These are phyloP conservation scores for Nothoprocta perdicaria DNA, from an alignment of 2,113 vertebrate species.

Conservation along the genomic window DNA sequence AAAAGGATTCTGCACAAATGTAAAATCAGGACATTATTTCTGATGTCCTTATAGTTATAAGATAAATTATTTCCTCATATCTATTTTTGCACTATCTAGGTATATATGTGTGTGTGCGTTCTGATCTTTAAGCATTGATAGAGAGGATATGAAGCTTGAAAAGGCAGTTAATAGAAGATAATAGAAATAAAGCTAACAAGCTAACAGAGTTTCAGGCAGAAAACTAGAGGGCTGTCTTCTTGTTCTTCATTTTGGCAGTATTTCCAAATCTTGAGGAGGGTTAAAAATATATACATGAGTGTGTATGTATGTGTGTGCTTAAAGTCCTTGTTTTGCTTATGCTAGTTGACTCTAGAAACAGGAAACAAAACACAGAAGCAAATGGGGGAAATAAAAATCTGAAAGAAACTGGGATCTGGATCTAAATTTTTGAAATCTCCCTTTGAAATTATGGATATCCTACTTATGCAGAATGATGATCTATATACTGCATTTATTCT, in stretches of 20 bases:
- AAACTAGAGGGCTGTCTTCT: neutral
- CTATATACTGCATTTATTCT: neutral
- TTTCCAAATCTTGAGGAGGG: neutral
- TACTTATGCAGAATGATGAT: neutral
- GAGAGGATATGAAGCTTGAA: neutral
- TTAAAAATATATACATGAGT: neutral
- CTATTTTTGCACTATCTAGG: neutral
- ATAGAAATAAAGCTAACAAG: neutral
- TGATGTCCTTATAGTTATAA: neutral
- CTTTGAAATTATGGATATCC: neutral
- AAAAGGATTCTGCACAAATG: neutral
- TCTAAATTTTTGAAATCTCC: neutral
- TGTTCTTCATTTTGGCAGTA: neutral
- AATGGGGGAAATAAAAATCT: neutral
- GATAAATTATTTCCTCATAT: neutral
- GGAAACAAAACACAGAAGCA: neutral
- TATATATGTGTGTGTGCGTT: neutral
- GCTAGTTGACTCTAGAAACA: neutral
- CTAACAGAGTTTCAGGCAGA: neutral
- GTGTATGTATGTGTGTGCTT: neutral
- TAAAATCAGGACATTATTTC: neutral
- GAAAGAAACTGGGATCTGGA: neutral
- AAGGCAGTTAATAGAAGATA: neutral
- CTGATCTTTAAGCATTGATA: neutral
- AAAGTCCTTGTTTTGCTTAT: neutral